Evolutionary conservation across 2,113 vertebrate genomes (phyloP).

Genomic region (Prochilodus magdalenae): DNA sequence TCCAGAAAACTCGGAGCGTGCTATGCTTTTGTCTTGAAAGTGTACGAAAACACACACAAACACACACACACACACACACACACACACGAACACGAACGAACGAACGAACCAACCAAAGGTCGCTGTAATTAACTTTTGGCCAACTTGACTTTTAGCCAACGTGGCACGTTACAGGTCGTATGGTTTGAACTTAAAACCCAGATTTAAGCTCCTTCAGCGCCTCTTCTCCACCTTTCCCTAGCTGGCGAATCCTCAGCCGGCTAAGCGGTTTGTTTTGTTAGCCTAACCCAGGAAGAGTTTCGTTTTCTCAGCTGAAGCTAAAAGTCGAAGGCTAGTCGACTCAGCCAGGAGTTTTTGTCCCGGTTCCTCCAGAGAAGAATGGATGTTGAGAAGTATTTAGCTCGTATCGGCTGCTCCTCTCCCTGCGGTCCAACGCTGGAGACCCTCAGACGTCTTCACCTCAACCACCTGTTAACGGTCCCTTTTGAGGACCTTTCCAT

Average conservation of each 20-base stretch:
- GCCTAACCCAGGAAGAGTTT: constrained; percentile 10
- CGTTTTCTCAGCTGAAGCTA: background rate
- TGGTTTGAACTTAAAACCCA: background rate
- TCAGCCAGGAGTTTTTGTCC: background rate
- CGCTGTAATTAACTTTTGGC: background rate
- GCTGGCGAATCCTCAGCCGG: background rate
- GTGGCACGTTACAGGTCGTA: background rate
- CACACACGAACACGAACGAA: background rate
- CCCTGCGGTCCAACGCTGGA: constrained; percentile 54
- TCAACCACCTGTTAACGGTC: constrained; percentile 70
- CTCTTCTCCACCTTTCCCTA: background rate
- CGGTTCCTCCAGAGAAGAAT: constrained; percentile 50
- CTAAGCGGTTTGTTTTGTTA: background rate
- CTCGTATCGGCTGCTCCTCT: constrained; percentile 65
- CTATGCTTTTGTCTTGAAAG: background rate
- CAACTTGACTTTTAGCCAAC: background rate
- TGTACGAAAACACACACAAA: background rate
- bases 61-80: background rate
- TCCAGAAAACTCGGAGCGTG: too few relatives aligned
- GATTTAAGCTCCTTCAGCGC: background rate
- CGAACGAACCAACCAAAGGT: background rate
- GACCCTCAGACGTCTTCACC: constrained; percentile 65
- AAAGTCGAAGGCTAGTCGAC: background rate
- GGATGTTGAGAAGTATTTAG: constrained; percentile 70
- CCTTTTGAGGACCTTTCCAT: constrained; percentile 77